A percentile compares a stretch with the other conserved stretches of the same genome.
Evolutionary conservation across 2,797 vertebrate species (phyloP).

Genomic region (Eutrigla gurnardus): DNA sequence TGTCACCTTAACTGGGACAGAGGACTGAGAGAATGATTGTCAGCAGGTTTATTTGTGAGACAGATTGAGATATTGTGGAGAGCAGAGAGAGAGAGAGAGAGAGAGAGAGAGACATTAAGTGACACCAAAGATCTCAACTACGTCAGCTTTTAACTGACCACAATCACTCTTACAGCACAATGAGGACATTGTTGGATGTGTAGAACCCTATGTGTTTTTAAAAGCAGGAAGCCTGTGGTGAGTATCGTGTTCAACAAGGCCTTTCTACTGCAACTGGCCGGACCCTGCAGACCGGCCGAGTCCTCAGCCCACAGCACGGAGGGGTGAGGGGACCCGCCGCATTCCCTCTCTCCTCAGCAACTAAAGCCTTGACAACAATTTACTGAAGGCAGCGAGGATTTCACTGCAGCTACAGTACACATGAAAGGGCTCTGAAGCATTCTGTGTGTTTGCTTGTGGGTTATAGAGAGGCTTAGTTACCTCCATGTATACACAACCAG

Average conservation of each 20-base stretch:
- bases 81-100: no score
- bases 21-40: not conserved
- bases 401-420: constrained; percentile 10
- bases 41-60: not conserved
- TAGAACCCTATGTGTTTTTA: constrained; percentile 7
- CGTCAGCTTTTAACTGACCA: constrained; percentile 27
- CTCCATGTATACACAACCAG: no score
- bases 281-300: constrained; percentile 3
- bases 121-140: not conserved
- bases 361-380: constrained; percentile 66
- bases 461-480: not conserved
- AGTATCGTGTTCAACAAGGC: constrained; percentile 26
- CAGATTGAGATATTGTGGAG: not conserved
- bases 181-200: constrained; percentile 21
- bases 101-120: constrained; percentile 30
- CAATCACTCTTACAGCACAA: constrained; percentile 11
- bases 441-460: constrained; percentile 10
- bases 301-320: constrained; percentile 24
- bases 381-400: constrained; percentile 28
- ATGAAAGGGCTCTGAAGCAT: not conserved
- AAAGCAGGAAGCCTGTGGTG: constrained; percentile 15
- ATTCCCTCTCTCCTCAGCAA: constrained; percentile 70
- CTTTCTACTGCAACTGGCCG: not conserved
- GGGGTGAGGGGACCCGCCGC: constrained; percentile 19
- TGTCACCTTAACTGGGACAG: constrained; percentile 2